Conservation (phyloP, 2,888 invertebrate genomes). For the Drosophila robusta region DNA sequence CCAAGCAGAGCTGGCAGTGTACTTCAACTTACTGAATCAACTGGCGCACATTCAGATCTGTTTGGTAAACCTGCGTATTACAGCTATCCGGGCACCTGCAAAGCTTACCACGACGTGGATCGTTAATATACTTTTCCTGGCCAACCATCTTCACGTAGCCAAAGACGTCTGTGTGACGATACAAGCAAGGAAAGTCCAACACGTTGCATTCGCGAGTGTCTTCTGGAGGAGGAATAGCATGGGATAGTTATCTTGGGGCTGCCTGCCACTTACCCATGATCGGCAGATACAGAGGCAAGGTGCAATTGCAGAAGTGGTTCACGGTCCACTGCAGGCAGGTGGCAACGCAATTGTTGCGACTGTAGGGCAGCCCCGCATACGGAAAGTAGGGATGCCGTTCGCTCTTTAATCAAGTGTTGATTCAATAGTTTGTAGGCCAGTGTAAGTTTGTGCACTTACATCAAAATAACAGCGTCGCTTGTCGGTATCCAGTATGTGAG, state of each 20-base stretch:
- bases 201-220: constrained; percentile 65
- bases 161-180: constrained; percentile 68
- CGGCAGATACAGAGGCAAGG: constrained; percentile 72
- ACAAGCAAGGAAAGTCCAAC: constrained; percentile 76
- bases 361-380: constrained; percentile 60
- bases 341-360: constrained; percentile 73
- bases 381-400: constrained; percentile 56
- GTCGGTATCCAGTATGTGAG: constrained; percentile 53
- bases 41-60: constrained; percentile 61
- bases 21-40: constrained; percentile 42
- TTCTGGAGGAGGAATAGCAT: constrained; percentile 10
- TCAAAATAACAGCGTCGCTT: constrained; percentile 75
- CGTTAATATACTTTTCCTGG: constrained; percentile 68
- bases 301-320: constrained; percentile 76
- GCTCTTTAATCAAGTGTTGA: constrained; percentile 36
- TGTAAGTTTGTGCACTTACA: constrained; percentile 41
- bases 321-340: constrained; percentile 75
- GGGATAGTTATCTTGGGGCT: too few relatives aligned
- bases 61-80: constrained; percentile 58
- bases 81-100: constrained; percentile 81
- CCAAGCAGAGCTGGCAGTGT: background rate
- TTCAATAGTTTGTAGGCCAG: background rate
- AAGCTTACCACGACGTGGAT: constrained; percentile 64
- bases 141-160: constrained; percentile 53
- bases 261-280: constrained; percentile 41